Conservation (phyloP, 2,797 vertebrate genomes). For the Rhinogobio ventralis region DNA sequence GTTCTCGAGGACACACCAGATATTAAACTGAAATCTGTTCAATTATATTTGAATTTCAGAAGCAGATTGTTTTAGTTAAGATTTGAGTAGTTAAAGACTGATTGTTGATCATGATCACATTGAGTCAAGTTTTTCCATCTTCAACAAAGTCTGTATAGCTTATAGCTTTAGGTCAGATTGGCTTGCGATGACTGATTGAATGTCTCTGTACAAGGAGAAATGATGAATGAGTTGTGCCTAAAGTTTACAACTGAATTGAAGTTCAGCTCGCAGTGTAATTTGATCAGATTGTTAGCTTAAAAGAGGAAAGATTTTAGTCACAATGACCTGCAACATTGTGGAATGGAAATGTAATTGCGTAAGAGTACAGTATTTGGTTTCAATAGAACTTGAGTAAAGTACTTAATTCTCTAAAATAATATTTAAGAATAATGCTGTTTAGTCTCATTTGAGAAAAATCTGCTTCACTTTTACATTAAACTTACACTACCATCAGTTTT, state of each 20-base stretch:
- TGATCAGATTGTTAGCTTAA: not conserved
- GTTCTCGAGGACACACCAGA: not conserved
- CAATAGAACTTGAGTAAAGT: not conserved
- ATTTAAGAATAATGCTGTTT: not conserved
- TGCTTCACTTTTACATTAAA: too few species aligned
- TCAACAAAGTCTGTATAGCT: not conserved
- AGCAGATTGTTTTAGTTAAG: not conserved
- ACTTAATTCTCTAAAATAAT: not conserved
- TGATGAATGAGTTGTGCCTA: not conserved
- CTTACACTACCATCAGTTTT: not conserved
- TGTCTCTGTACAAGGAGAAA: not conserved
- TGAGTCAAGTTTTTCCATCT: too few species aligned
- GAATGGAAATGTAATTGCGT: not conserved
- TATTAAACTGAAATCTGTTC: not conserved
- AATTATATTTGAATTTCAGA: not conserved
- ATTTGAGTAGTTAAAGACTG: not conserved
- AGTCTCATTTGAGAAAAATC: not conserved
- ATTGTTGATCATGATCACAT: not conserved
- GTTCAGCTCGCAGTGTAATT: not conserved
- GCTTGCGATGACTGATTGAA: not conserved
- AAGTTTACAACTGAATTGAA: not conserved
- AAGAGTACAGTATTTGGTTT: not conserved
- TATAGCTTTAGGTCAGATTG: not conserved
- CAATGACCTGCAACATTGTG: not conserved
- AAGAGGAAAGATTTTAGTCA: constrained; percentile 15